A percentile compares a stretch with the other conserved stretches of the same genome.
Conservation (phyloP, 2,797 vertebrate species). For the Helicolenus hilgendorfi region DNA sequence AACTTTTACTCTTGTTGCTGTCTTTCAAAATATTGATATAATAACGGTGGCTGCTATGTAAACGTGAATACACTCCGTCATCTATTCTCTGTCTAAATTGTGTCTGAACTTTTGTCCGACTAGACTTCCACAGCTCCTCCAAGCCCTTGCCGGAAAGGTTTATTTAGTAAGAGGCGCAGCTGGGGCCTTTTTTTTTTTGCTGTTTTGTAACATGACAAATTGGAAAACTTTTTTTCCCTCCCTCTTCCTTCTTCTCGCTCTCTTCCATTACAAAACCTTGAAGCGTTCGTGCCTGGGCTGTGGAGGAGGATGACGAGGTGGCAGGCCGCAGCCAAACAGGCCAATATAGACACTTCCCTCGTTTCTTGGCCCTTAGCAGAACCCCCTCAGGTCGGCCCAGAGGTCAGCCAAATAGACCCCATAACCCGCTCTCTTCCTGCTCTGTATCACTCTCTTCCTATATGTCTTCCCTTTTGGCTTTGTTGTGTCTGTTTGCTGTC, state of each 20-base stretch:
- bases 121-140: constrained; percentile 10
- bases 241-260: constrained; percentile 32
- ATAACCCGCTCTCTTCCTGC: neutral
- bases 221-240: constrained; percentile 51
- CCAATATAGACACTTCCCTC: constrained; percentile 27
- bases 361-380: constrained; percentile 20
- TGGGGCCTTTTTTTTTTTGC: constrained; percentile 46
- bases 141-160: constrained; percentile 43
- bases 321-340: constrained; percentile 32
- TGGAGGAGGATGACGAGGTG: constrained; percentile 61
- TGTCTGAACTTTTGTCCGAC: constrained; percentile 13
- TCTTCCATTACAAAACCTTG: constrained; percentile 52
- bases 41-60: constrained; percentile 3
- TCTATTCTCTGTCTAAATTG: neutral
- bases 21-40: constrained; percentile 1
- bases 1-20: neutral
- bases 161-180: constrained; percentile 62
- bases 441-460: neutral
- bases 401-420: constrained; percentile 40
- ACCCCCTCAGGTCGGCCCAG: constrained; percentile 33
- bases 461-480: neutral
- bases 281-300: constrained; percentile 45
- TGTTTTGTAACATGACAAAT: constrained; percentile 78
- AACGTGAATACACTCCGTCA: neutral
- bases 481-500: constrained; percentile 18